Evolutionary conservation across 2,797 vertebrate genomes (phyloP), one percentile per base, ranked within the genome.

Genomic region (Aselliscus stoliczkanus): DNA sequence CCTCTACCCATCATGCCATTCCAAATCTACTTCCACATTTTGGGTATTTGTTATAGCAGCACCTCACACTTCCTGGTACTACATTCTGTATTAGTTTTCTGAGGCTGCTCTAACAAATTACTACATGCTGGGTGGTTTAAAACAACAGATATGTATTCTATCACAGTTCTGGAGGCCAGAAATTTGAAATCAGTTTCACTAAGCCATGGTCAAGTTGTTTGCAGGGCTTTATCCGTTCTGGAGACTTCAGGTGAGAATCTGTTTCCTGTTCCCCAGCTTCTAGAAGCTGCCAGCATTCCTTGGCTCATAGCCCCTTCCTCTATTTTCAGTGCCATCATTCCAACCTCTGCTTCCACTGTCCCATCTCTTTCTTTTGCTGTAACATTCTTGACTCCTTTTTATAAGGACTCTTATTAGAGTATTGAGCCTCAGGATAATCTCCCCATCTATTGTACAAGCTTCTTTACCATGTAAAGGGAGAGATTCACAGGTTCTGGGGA

Each of bases 1-100:
- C 80, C 31, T 39, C 62, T 82, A 75, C 13, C 15, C 47, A 83
- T 37, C 27, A 83, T 2, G 8, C 17, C 47, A 84, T 52, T 73
- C 76, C 31, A 89, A 95, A 95, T 44, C n/a, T 39, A 89, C 72
- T 50, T 84, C 21, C 27, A 50, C 20, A 77, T 82, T 92, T 87
- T 73, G 34, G 69, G 34, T 44, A 75, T 83, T 58, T 82, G 47
- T 75, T 75, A 76, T 3, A 21, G 69, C 58, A 62, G 52, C 42
- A 96, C 18, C 39, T n/a, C n/a, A 56, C 14, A 65, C 21, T 42
- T 69, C 17, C 72, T 84, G 23, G 14, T 37, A 84, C 27, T 47
- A 92, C 20, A 81, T 67, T n/a, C 56, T 84, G 39, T 50, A 73
- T 88, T 39, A 56, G 17, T 85, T 89, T 89, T 27, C 27, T 34